phyloP scores from a whole-genome alignment of 2,113 vertebrate genomes.

The Limanda limanda region DNA sequence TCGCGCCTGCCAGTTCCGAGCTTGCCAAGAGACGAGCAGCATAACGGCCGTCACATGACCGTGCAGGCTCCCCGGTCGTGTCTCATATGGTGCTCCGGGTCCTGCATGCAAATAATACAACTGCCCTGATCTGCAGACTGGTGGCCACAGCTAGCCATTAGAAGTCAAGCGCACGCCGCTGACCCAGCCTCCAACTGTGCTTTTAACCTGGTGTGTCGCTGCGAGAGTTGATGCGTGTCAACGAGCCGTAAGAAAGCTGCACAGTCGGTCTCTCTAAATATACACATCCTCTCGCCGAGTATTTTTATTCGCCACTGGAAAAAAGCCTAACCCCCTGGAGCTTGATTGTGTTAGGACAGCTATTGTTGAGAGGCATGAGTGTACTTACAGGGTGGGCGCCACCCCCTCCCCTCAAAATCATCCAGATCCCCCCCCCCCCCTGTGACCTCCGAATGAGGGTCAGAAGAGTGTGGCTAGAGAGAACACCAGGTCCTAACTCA shows the following conservation, averaged over 20 bases:
- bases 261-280: constrained; percentile 43
- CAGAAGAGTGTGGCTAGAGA: constrained; percentile 46
- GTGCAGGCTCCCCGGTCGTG: constrained; percentile 38
- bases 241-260: constrained; percentile 28
- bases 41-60: constrained; percentile 49
- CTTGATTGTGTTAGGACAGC: constrained; percentile 60
- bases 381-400: constrained; percentile 8
- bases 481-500: constrained; percentile 55
- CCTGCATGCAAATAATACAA: constrained; percentile 23
- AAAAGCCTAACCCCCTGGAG: constrained; percentile 53
- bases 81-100: neutral
- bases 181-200: constrained; percentile 26
- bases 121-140: constrained; percentile 6
- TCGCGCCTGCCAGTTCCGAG: neutral
- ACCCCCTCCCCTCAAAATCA: neutral
- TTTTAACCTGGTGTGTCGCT: constrained; percentile 26
- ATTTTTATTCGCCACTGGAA: constrained; percentile 59
- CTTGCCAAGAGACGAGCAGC: constrained; percentile 1
- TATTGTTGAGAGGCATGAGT: constrained; percentile 46
- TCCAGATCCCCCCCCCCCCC: constrained; percentile 18
- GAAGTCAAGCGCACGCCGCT: constrained; percentile 5
- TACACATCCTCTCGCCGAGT: constrained; percentile 41
- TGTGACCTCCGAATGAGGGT: constrained; percentile 45
- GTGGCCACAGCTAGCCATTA: too few relatives aligned
- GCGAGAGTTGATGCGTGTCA: constrained; percentile 47